phyloP scores from a whole-genome alignment of 1,140 invertebrate species.

The Neodiprion lecontei region DNA sequence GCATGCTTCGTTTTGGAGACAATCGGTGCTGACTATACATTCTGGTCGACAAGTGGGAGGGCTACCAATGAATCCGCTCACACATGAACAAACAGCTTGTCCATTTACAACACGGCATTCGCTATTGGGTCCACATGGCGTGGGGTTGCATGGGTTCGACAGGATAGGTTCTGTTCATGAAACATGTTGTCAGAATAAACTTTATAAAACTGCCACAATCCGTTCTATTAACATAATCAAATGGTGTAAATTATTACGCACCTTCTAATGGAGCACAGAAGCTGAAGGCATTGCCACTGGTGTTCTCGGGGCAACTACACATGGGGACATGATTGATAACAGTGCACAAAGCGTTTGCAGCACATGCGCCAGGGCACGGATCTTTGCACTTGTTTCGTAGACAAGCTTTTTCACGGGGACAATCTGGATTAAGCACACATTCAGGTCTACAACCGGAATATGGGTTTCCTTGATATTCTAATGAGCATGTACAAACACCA shows the following conservation, averaged over 20 bases:
- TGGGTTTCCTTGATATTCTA: conserved; percentile 71
- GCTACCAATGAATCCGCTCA: conserved; percentile 59
- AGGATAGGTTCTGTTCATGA: conserved; percentile 26
- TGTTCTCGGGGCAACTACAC: conserved; percentile 72
- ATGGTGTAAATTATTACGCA: conserved; percentile 41
- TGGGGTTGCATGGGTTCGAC: conserved; percentile 65
- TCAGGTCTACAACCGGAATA: conserved; percentile 72
- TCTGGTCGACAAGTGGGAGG: conserved; percentile 62
- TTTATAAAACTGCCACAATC: conserved; percentile 18
- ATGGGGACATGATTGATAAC: conserved; percentile 77
- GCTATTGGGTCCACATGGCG: conserved; percentile 60
- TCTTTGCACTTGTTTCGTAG: conserved; percentile 79
- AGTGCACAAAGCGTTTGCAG: conserved; percentile 71
- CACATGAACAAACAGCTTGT: conserved; percentile 59
- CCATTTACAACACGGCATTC: conserved; percentile 42
- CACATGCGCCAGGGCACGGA: conserved; percentile 77
- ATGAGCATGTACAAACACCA: conserved; percentile 68
- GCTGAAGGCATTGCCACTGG: conserved; percentile 75
- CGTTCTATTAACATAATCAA: background rate
- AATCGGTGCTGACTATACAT: conserved; percentile 64
- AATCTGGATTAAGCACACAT: conserved; percentile 75
- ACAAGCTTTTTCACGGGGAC: conserved; percentile 72
- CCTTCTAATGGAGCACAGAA: conserved; percentile 63
- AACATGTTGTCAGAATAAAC: background rate
- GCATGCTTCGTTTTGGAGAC: conserved; percentile 61